Evolutionary conservation across 2,113 vertebrate genomes (phyloP), one percentile per base, ranked within the genome.

Genomic region (Ictidomys tridecemlineatus): DNA sequence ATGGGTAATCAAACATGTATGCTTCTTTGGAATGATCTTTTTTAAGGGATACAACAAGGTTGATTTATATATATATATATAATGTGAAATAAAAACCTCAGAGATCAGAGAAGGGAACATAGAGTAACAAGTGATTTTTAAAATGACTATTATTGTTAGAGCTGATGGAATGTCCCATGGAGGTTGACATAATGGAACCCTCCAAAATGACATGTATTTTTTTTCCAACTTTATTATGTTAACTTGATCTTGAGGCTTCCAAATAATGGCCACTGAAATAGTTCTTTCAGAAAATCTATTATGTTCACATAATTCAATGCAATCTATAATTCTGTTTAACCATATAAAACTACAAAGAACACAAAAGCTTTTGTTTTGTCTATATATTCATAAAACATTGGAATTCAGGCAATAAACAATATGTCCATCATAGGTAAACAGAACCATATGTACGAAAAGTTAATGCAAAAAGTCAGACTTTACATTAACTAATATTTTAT

Each of bases 61-160:
- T 94, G 13, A 0, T 77, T 85, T 80, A 9, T 53, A 85, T 74
- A 73, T 80, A 9, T 53, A 85, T 74, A 73, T 45, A 34, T 45
- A 48, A 72, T 37, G 18, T 56, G 28, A 95, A 95, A 88, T 91
- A 26, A 89, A 96, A 82, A 89, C 32, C 48, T 92, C 26, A 89
- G 80, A 85, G 88, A 56, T 56, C 70, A 9, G 17, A 17, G 84
- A 89, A 93, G 69, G 30, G 16, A 93, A 69, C 73, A 84, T 18
- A 77, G 14, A 53, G n/a, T 95, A n/a, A 39, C 10, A 91, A 86
- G 45, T n/a, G 32, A 42, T 51, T 61, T 67, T 86, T 79, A 83
- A 94, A 80, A 89, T 93, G 20, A 63, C 39, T 79, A 18, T 28
- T 42, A 82, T 39, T 88, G 72, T 37, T 78, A 91, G 1, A 95